Conservation (phyloP, 2,113 vertebrate genomes). For the Oxyura jamaicensis region DNA sequence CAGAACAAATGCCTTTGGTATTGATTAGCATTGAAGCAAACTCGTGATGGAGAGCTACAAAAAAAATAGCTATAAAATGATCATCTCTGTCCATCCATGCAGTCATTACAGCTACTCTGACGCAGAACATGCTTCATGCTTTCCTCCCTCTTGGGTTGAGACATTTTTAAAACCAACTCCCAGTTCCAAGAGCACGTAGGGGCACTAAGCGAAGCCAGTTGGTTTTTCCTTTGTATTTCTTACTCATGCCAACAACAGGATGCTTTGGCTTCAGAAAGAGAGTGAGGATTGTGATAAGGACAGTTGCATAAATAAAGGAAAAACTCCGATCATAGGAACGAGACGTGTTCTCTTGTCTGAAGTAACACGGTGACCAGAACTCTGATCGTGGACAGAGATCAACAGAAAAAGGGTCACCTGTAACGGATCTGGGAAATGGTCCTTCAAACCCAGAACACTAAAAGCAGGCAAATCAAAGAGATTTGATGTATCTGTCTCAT, state of each 20-base stretch:
- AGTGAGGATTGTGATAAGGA: fast-evolving
- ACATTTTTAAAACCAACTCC: background rate
- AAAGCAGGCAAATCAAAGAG: background rate
- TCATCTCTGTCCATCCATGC: background rate
- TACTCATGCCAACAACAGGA: background rate
- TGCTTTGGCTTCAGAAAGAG: background rate
- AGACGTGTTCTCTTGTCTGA: background rate
- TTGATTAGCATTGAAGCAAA: background rate
- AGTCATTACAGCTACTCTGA: background rate
- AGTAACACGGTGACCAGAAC: background rate
- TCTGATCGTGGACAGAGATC: background rate
- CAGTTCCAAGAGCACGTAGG: background rate
- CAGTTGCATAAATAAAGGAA: background rate
- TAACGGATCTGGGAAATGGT: background rate
- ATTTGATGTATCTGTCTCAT: background rate
- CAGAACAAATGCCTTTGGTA: background rate
- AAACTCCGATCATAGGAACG: background rate
- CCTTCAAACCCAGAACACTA: background rate
- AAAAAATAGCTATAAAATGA: background rate
- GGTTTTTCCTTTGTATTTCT: background rate
- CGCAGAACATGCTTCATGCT: background rate
- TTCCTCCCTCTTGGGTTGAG: background rate
- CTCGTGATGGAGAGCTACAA: background rate
- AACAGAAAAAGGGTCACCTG: background rate
- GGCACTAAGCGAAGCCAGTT: background rate